Evolutionary conservation across 1,140 invertebrate species (phyloP).

Genomic region (Macrotrachela quadricornifera): DNA sequence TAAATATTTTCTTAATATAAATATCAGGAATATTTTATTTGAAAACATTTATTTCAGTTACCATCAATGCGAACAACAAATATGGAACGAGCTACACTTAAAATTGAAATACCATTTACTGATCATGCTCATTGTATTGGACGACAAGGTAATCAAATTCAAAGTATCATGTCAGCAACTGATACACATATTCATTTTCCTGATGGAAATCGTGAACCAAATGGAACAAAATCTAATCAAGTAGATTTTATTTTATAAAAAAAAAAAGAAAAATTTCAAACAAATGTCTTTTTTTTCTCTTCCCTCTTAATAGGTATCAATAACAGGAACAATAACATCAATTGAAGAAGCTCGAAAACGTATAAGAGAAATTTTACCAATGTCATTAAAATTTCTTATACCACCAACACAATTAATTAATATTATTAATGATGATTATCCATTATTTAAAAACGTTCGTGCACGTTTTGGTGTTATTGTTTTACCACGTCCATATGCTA

Average conservation of each 20-base stretch:
- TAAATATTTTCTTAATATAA: no score
- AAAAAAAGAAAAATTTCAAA: not conserved
- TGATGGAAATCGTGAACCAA: constrained; percentile 57
- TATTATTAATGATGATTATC: no score
- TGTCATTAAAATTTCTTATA: not conserved
- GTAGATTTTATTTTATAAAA: constrained; percentile 30
- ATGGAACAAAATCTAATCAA: constrained; percentile 78
- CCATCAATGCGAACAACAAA: no score
- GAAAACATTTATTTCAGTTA: no score
- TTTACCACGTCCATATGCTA: no score
- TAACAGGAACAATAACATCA: constrained; percentile 58
- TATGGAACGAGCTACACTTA: constrained; percentile 62
- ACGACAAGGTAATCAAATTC: constrained; percentile 78
- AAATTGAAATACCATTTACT: constrained; percentile 88
- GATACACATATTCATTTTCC: constrained; percentile 92
- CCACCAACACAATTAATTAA: not conserved
- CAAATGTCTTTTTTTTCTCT: constrained; percentile 11
- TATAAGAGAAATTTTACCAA: constrained; percentile 48
- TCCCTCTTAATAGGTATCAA: constrained; percentile 33
- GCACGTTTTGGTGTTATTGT: no score
- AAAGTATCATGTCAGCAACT: constrained; percentile 82
- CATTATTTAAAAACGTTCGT: no score
- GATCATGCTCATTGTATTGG: constrained; percentile 96
- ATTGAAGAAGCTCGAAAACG: constrained; percentile 64
- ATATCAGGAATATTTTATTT: no score